phyloP scores from a whole-genome alignment of 2,888 invertebrate species.

The Synanthedon formicaeformis region DNA sequence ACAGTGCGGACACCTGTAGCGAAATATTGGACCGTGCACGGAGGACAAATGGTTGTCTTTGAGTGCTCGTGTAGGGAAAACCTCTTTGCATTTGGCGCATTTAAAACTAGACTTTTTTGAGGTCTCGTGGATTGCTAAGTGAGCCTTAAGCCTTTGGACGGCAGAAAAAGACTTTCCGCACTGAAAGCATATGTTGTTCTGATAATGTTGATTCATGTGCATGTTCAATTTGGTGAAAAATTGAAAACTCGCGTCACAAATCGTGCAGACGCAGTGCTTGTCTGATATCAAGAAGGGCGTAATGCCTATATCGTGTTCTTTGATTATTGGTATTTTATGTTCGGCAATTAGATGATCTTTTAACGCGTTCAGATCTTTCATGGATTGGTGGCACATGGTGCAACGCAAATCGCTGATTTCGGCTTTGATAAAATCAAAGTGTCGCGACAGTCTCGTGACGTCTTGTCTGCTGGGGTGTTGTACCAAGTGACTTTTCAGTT shows the following conservation, averaged over 20 bases:
- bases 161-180: constrained; percentile 53
- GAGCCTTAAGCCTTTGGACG: constrained; percentile 35
- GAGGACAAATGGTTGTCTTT: constrained; percentile 33
- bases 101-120: constrained; percentile 18
- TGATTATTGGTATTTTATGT: constrained; percentile 37
- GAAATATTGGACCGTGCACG: constrained; percentile 28
- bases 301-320: constrained; percentile 35
- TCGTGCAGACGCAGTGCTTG: constrained; percentile 32
- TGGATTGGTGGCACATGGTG: constrained; percentile 28
- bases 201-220: constrained; percentile 53
- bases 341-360: constrained; percentile 32
- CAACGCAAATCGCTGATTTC: constrained; percentile 45
- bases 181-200: constrained; percentile 46
- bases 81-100: constrained; percentile 39
- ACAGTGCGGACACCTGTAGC: constrained; percentile 40
- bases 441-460: constrained; percentile 27
- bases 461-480: constrained; percentile 38
- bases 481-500: constrained; percentile 29
- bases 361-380: constrained; percentile 28
- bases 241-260: constrained; percentile 37
- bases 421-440: constrained; percentile 36
- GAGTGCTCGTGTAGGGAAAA: constrained; percentile 27
- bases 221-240: constrained; percentile 45
- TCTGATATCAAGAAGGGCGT: constrained; percentile 33
- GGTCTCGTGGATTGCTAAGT: constrained; percentile 34